Evolutionary conservation across 1,140 invertebrate genomes (phyloP).

Genomic region (Cyphomyrmex costatus): DNA sequence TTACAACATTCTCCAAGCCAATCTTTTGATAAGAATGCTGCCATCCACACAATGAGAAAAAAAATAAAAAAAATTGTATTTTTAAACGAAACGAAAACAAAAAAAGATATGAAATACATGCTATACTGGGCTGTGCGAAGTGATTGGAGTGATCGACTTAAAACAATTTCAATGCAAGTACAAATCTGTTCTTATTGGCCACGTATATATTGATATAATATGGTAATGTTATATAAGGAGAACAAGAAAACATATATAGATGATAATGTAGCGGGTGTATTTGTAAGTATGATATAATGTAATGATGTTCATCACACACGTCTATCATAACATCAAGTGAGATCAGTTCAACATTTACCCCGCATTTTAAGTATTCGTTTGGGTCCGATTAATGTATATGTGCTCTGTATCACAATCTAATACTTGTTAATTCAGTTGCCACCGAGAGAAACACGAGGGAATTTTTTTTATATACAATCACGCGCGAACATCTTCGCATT

Average conservation of each 20-base stretch:
- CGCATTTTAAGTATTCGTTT: slow-evolving; percentile 62
- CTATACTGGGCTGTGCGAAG: slow-evolving; percentile 87
- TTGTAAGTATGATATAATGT: slow-evolving; percentile 84
- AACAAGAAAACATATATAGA: slow-evolving; percentile 76
- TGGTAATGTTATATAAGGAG: slow-evolving; percentile 85
- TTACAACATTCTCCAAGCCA: slow-evolving; percentile 86
- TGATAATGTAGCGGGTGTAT: slow-evolving; percentile 85
- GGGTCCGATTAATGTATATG: slow-evolving; percentile 69
- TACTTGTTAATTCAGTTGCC: slow-evolving; percentile 80
- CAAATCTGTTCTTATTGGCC: slow-evolving; percentile 87
- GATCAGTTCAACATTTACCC: slow-evolving; percentile 74
- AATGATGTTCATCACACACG: slow-evolving; percentile 74
- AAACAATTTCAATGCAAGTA: slow-evolving; percentile 87
- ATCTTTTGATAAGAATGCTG: slow-evolving; percentile 86
- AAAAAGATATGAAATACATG: slow-evolving; percentile 85
- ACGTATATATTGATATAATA: slow-evolving; percentile 86
- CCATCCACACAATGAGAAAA: slow-evolving; percentile 83
- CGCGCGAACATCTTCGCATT: background rate
- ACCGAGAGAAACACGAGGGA: slow-evolving; percentile 23
- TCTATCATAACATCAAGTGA: slow-evolving; percentile 66
- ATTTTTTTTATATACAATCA: slow-evolving; percentile 9
- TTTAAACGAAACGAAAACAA: slow-evolving; percentile 84
- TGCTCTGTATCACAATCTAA: slow-evolving; percentile 61
- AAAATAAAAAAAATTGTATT: slow-evolving; percentile 82
- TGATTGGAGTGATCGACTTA: slow-evolving; percentile 86